Conservation (phyloP, 1,140 invertebrate species). For the Euwallacea similis region DNA sequence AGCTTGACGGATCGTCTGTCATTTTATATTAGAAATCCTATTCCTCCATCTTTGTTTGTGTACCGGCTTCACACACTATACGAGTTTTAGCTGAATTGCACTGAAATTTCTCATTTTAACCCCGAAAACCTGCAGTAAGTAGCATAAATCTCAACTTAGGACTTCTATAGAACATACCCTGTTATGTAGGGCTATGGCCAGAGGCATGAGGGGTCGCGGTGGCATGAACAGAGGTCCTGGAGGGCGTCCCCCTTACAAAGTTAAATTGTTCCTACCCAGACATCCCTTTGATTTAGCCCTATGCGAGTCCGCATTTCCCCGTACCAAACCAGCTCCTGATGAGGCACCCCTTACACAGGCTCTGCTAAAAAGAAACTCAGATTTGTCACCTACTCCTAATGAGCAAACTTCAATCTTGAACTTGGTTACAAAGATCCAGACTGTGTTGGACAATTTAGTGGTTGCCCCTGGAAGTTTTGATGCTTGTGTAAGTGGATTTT, state of each 20-base stretch:
- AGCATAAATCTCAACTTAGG: background rate
- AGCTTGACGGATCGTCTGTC: background rate
- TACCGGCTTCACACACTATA: background rate
- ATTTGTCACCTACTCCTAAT: slow-evolving; percentile 83
- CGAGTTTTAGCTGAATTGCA: background rate
- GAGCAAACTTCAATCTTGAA: slow-evolving; percentile 91
- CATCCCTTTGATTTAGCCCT: slow-evolving; percentile 90
- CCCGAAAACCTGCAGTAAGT: background rate
- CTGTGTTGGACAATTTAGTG: slow-evolving; percentile 89
- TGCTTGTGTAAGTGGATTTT: slow-evolving; percentile 81
- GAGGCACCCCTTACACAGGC: slow-evolving; percentile 86
- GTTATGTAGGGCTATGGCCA: slow-evolving; percentile 55
- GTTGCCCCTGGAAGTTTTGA: slow-evolving; percentile 92
- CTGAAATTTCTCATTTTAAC: background rate
- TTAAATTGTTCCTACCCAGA: slow-evolving; percentile 76
- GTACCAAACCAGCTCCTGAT: slow-evolving; percentile 79
- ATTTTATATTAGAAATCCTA: background rate
- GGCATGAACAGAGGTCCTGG: slow-evolving; percentile 72
- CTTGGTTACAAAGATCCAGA: slow-evolving; percentile 91
- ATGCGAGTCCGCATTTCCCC: slow-evolving; percentile 85
- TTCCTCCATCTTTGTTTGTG: background rate
- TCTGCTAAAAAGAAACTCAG: slow-evolving; percentile 85
- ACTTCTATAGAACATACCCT: background rate
- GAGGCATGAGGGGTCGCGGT: slow-evolving; percentile 63
- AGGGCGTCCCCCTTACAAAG: slow-evolving; percentile 63